Evolutionary conservation across 2,888 invertebrate species (phyloP).

Genomic region (Harpalus rufipes): DNA sequence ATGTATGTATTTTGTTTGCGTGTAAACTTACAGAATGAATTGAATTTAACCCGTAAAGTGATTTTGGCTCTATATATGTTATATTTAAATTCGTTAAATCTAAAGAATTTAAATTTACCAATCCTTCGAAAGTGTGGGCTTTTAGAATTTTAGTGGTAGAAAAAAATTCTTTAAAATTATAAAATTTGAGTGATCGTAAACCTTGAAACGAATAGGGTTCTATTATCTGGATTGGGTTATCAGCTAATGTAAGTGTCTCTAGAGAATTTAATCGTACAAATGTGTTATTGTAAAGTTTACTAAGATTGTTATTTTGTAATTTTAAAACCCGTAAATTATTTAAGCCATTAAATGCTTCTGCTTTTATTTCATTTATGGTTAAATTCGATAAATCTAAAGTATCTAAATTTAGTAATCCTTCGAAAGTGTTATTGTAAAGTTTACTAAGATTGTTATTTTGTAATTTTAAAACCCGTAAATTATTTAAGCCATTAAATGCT

Average conservation of each 20-base stretch:
- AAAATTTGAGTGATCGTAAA: neutral
- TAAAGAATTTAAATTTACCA: neutral
- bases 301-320: neutral
- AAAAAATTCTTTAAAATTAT: neutral
- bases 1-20: neutral
- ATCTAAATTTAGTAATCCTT: neutral
- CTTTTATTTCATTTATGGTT: too few relatives aligned
- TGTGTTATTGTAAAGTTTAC: neutral
- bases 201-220: neutral
- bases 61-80: neutral
- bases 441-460: too few relatives aligned
- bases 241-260: neutral
- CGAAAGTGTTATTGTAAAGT: neutral
- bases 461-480: too few relatives aligned
- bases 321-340: neutral
- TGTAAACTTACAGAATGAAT: neutral
- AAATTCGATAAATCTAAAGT: neutral
- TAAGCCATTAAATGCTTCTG: too few relatives aligned
- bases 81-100: neutral
- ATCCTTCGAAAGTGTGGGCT: neutral
- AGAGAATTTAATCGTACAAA: neutral
- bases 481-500: too few relatives aligned
- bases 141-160: neutral
- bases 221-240: constrained; percentile 1
- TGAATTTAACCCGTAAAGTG: neutral